Evolutionary conservation across 2,113 vertebrate genomes (phyloP).

Genomic region (Oriolus oriolus): DNA sequence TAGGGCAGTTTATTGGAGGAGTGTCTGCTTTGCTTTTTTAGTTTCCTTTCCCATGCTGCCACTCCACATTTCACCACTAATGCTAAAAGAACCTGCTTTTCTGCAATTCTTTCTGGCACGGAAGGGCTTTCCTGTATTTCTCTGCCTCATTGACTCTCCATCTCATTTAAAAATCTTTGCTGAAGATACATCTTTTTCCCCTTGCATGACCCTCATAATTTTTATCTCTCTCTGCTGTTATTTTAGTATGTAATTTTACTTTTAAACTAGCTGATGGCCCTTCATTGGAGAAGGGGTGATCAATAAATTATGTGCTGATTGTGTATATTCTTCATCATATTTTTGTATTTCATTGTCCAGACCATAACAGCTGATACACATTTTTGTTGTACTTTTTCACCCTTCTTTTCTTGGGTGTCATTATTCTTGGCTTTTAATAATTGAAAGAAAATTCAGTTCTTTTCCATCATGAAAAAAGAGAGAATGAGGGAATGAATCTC

Average conservation of each 20-base stretch:
- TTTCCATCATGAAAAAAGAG: not conserved
- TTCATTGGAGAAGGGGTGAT: slow-evolving; percentile 27
- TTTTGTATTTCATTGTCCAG: slow-evolving; percentile 41
- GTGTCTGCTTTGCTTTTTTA: not conserved
- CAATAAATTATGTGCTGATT: slow-evolving; percentile 59
- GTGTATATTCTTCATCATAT: slow-evolving; percentile 27
- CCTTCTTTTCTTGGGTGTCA: not conserved
- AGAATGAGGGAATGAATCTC: not conserved
- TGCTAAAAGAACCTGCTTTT: slow-evolving; percentile 14
- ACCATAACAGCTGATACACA: not conserved
- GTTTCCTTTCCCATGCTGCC: not conserved
- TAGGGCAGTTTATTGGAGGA: not conserved
- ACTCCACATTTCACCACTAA: not conserved
- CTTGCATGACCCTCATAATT: slow-evolving; percentile 56
- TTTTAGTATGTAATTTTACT: slow-evolving; percentile 55
- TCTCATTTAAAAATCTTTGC: slow-evolving; percentile 62
- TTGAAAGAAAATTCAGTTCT: not conserved
- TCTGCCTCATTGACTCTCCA: slow-evolving; percentile 52
- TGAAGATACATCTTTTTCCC: slow-evolving; percentile 62
- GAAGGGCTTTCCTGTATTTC: slow-evolving; percentile 29
- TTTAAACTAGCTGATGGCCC: slow-evolving; percentile 49
- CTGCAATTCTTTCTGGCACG: not conserved
- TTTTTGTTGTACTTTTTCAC: slow-evolving; percentile 37
- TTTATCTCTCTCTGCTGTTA: slow-evolving; percentile 51
- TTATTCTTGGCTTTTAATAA: slow-evolving; percentile 21